phyloP scores from a whole-genome alignment of 2,797 vertebrate genomes.

The Etheostoma perlongum region DNA sequence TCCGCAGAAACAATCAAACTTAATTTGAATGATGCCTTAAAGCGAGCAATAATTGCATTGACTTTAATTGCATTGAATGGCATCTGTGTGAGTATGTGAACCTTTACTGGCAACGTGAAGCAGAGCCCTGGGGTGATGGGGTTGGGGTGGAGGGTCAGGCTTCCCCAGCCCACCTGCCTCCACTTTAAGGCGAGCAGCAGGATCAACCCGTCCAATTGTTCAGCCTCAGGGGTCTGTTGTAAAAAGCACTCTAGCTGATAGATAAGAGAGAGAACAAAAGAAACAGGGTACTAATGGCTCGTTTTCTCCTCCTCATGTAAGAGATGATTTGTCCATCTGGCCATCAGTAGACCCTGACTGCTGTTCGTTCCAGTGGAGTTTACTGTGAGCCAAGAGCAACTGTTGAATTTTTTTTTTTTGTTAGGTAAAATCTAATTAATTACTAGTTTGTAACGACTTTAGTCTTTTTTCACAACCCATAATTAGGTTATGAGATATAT shows the following conservation, averaged over 20 bases:
- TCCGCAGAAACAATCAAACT: constrained; percentile 1
- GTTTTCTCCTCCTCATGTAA: constrained; percentile 63
- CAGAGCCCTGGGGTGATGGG: constrained; percentile 33
- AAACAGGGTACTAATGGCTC: constrained; percentile 59
- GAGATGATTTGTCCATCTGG: constrained; percentile 74
- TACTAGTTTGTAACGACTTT: neutral
- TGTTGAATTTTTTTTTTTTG: constrained; percentile 18
- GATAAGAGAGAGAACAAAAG: constrained; percentile 75
- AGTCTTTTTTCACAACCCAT: neutral
- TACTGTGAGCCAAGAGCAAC: constrained; percentile 26
- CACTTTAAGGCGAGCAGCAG: constrained; percentile 60
- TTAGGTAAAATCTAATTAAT: constrained; percentile 11
- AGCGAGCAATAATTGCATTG: neutral
- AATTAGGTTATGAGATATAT: neutral
- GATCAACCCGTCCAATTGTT: constrained; percentile 48
- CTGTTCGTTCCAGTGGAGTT: constrained; percentile 35
- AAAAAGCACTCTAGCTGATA: constrained; percentile 70
- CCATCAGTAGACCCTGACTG: constrained; percentile 29
- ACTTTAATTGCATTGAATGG: neutral
- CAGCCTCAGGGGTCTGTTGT: constrained; percentile 59
- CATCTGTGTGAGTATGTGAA: constrained; percentile 23
- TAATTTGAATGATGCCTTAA: neutral
- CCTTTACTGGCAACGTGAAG: constrained; percentile 36
- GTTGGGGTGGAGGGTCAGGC: constrained; percentile 14
- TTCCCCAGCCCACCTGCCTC: constrained; percentile 63